These are phyloP conservation scores for Chalcosyrphus nemorum DNA, from an alignment of 2,888 invertebrate genomes.

Conservation along the genomic window DNA sequence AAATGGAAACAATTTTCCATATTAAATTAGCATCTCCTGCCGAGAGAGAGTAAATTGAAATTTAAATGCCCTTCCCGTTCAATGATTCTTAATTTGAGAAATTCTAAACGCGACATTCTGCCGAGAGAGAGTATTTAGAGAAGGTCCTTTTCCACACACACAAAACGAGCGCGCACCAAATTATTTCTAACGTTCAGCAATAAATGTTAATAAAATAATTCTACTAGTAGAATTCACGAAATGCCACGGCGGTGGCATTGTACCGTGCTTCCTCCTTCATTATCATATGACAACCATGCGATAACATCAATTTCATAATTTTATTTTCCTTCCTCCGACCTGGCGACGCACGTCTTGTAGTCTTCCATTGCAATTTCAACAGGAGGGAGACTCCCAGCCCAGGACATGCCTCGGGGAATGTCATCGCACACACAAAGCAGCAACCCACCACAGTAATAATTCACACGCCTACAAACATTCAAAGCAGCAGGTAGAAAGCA, in stretches of 20 bases:
- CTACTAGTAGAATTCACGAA: neutral
- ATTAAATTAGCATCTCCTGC: neutral
- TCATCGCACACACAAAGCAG: slow-evolving; percentile 24
- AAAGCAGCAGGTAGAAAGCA: slow-evolving; percentile 34
- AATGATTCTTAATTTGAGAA: slow-evolving; percentile 33
- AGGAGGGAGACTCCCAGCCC: slow-evolving; percentile 37
- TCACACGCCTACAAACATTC: slow-evolving; percentile 31
- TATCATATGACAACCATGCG: slow-evolving; percentile 46
- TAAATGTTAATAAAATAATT: slow-evolving; percentile 40
- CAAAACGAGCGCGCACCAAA: too few relatives aligned
- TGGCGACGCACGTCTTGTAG: neutral
- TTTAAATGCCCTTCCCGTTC: neutral
- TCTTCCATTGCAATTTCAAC: slow-evolving; percentile 31
- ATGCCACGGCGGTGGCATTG: neutral
- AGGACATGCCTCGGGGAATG: slow-evolving; percentile 10
- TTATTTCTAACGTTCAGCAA: slow-evolving; percentile 12
- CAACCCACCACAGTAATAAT: slow-evolving; percentile 42
- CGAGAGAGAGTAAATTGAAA: slow-evolving; percentile 6
- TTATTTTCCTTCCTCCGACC: slow-evolving; percentile 17
- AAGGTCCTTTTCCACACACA: neutral
- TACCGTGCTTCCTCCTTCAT: slow-evolving; percentile 19
- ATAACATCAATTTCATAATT: slow-evolving; percentile 64
- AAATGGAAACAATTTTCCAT: neutral
- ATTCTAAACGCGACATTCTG: neutral
- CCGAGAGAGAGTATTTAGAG: too few relatives aligned